These are phyloP conservation scores for Aplodontia rufa DNA, from an alignment of 2,113 vertebrate species.

Conservation along the genomic window DNA sequence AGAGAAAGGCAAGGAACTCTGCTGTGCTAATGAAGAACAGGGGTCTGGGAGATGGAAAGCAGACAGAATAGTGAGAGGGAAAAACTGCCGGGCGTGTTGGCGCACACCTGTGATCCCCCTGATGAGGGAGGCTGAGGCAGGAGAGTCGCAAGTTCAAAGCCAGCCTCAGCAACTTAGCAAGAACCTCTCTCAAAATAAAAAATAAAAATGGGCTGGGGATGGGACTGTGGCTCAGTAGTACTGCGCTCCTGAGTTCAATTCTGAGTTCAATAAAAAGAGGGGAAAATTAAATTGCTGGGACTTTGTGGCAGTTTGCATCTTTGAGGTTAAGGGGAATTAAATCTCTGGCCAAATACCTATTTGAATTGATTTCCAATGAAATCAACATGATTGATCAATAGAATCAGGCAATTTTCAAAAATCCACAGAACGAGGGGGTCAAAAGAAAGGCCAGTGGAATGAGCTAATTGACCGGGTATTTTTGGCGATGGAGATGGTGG, in stretches of 20 bases:
- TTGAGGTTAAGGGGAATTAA: not conserved
- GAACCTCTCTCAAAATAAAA: too few species aligned
- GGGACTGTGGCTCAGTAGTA: too few species aligned
- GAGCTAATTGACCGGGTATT: not conserved
- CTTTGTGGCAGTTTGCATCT: not conserved
- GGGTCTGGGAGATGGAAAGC: not conserved
- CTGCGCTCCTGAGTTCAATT: too few species aligned
- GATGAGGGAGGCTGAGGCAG: too few species aligned
- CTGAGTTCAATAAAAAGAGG: not conserved
- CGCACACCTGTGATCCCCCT: too few species aligned
- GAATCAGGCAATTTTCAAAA: not conserved
- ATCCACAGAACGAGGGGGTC: not conserved
- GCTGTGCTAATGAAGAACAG: rapidly evolving
- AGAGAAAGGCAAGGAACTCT: rapidly evolving
- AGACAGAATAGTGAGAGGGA: too few species aligned
- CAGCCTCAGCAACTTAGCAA: too few species aligned
- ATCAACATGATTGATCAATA: not conserved
- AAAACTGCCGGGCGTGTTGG: too few species aligned
- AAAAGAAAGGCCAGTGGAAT: not conserved
- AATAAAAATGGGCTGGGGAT: too few species aligned
- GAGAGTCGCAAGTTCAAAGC: too few species aligned
- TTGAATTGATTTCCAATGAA: not conserved
- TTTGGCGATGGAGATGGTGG: not conserved
- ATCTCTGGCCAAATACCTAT: not conserved
- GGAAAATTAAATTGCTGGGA: not conserved